Conservation (phyloP, 2,888 invertebrate species). For the Athrips mouffetella region DNA sequence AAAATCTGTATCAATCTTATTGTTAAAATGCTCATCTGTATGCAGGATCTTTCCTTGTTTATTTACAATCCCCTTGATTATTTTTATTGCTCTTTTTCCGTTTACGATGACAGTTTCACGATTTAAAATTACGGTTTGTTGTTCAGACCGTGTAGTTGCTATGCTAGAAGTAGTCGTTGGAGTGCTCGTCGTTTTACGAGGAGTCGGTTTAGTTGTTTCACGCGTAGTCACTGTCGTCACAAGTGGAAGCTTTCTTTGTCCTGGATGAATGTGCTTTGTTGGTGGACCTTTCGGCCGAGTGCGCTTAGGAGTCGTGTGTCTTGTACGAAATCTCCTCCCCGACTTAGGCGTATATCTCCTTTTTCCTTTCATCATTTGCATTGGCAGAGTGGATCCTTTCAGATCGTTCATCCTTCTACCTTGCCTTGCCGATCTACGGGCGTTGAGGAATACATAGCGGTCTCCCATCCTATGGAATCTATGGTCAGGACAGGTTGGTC, state of each 20-base stretch:
- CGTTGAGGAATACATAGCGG: slow-evolving; percentile 24
- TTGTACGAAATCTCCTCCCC: slow-evolving; percentile 13
- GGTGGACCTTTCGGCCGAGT: slow-evolving; percentile 7
- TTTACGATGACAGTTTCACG: slow-evolving; percentile 35
- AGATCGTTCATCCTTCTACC: background rate
- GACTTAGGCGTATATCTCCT: slow-evolving; percentile 33
- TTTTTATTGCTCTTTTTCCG: slow-evolving; percentile 36
- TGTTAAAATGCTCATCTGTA: too few species aligned
- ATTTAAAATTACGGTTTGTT: slow-evolving; percentile 31
- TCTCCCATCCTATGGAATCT: slow-evolving; percentile 33
- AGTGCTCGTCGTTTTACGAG: background rate
- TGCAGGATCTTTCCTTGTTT: background rate
- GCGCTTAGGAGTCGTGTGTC: background rate
- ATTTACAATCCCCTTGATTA: slow-evolving; percentile 27
- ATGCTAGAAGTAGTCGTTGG: slow-evolving; percentile 8
- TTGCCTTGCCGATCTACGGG: background rate
- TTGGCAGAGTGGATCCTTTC: slow-evolving; percentile 23
- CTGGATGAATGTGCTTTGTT: slow-evolving; percentile 9
- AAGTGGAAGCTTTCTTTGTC: background rate
- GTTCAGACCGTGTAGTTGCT: slow-evolving; percentile 11
- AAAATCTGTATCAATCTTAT: slow-evolving; percentile 33
- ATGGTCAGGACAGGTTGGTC: slow-evolving; percentile 31
- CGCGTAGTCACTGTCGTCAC: background rate
- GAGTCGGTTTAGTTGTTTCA: background rate
- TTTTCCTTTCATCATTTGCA: slow-evolving; percentile 34